Percentiles rank a stretch among this genome's conserved stretches.
phyloP scores from a whole-genome alignment of 2,888 invertebrate species.

The Andrena dorsata region DNA sequence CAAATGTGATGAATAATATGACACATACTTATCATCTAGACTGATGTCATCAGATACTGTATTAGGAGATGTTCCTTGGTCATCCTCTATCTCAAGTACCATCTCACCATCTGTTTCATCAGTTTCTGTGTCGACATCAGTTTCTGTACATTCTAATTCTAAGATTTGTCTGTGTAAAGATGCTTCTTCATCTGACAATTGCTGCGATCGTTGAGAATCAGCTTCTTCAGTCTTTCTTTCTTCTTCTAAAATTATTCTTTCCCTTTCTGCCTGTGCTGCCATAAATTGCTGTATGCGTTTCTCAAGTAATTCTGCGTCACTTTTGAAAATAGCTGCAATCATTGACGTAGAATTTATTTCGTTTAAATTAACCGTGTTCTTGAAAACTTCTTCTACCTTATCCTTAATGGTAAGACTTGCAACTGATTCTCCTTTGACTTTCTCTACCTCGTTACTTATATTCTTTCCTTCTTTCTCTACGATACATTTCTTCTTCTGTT shows the following conservation, averaged over 20 bases:
- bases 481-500: slow-evolving; percentile 70
- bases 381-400: slow-evolving; percentile 63
- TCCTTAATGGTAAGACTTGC: slow-evolving; percentile 48
- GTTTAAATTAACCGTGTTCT: slow-evolving; percentile 67
- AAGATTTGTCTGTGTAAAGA: slow-evolving; percentile 91
- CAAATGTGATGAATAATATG: not conserved
- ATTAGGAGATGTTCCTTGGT: slow-evolving; percentile 70
- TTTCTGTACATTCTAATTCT: slow-evolving; percentile 90
- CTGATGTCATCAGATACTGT: slow-evolving; percentile 78
- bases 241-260: slow-evolving; percentile 83
- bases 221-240: slow-evolving; percentile 88
- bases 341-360: slow-evolving; percentile 82
- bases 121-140: slow-evolving; percentile 93
- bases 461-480: slow-evolving; percentile 75
- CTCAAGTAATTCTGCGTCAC: slow-evolving; percentile 82
- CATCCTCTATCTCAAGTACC: slow-evolving; percentile 85
- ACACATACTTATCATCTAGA: slow-evolving; percentile 79
- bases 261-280: slow-evolving; percentile 84
- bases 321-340: slow-evolving; percentile 83
- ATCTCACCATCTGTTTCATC: slow-evolving; percentile 92
- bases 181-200: slow-evolving; percentile 91
- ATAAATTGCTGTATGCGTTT: slow-evolving; percentile 84
- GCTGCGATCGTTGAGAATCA: slow-evolving; percentile 89
- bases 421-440: slow-evolving; percentile 67
- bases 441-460: slow-evolving; percentile 75